Conservation (phyloP, 2,113 vertebrate genomes). For the Hassar affinis region DNA sequence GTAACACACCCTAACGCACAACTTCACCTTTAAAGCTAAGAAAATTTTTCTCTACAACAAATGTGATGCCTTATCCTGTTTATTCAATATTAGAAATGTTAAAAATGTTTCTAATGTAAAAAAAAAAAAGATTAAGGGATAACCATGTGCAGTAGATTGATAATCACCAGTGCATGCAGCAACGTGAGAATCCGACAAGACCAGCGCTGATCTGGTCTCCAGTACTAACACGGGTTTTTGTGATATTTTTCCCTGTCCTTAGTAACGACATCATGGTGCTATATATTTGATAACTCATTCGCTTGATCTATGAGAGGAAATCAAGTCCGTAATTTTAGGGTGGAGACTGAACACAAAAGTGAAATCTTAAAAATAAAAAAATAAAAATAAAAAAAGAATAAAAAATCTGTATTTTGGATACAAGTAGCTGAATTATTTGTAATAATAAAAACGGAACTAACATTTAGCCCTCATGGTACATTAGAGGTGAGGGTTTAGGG, state of each 20-base stretch:
- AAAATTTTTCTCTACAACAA: not conserved
- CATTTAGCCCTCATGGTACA: constrained; percentile 79
- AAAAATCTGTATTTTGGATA: constrained; percentile 93
- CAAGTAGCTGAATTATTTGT: constrained; percentile 74
- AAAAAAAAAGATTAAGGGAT: constrained; percentile 20
- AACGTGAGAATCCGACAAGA: constrained; percentile 41
- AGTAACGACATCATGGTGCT: constrained; percentile 96
- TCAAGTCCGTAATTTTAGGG: constrained; percentile 48
- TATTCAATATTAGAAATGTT: constrained; percentile 31
- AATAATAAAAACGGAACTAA: constrained; percentile 71
- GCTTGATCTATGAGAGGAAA: constrained; percentile 47
- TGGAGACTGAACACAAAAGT: constrained; percentile 76
- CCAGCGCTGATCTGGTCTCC: constrained; percentile 65
- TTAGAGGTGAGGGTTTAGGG: constrained; percentile 78
- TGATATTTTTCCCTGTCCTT: constrained; percentile 84
- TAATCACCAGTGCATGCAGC: constrained; percentile 57
- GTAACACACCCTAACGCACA: constrained; percentile 66
- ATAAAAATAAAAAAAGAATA: constrained; percentile 65
- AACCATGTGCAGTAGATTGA: constrained; percentile 37
- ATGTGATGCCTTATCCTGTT: constrained; percentile 38
- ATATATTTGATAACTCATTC: constrained; percentile 86
- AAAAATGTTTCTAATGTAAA: constrained; percentile 21
- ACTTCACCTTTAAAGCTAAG: constrained; percentile 57
- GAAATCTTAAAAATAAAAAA: constrained; percentile 71
- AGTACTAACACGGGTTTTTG: constrained; percentile 98